Evolutionary conservation across 1,140 invertebrate genomes (phyloP).

Genomic region (Musca domestica): DNA sequence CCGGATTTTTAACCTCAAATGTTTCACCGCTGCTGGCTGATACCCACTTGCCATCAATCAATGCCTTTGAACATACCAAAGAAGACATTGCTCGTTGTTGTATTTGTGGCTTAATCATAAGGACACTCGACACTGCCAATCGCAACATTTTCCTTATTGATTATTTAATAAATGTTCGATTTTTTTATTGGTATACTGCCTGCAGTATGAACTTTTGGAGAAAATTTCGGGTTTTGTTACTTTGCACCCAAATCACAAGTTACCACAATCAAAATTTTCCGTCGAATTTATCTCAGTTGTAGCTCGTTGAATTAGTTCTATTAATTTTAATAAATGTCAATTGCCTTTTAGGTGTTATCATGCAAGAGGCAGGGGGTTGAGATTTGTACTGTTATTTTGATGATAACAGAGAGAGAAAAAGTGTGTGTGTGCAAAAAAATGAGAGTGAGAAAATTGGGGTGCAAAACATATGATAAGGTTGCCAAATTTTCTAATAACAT

Average conservation of each 20-base stretch:
- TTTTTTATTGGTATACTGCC: too few species aligned
- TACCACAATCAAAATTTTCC: too few species aligned
- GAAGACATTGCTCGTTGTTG: conserved; percentile 31
- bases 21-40: conserved; percentile 63
- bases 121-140: too few species aligned
- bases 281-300: neutral
- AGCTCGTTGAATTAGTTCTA: neutral
- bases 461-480: too few species aligned
- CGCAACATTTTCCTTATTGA: too few species aligned
- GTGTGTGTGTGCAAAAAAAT: neutral
- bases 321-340: conserved; percentile 14
- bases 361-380: neutral
- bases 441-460: too few species aligned
- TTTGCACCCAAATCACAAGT: too few species aligned
- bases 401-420: conserved; percentile 11
- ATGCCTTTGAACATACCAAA: conserved; percentile 57
- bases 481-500: too few species aligned
- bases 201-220: too few species aligned
- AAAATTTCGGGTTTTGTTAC: too few species aligned
- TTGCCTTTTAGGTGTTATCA: conserved; percentile 11
- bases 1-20: conserved; percentile 77
- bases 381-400: neutral
- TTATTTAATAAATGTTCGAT: too few species aligned
- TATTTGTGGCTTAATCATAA: too few species aligned
- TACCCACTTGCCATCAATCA: conserved; percentile 81